Conservation (phyloP, 2,113 vertebrate species). For the Catharus bicknelli region DNA sequence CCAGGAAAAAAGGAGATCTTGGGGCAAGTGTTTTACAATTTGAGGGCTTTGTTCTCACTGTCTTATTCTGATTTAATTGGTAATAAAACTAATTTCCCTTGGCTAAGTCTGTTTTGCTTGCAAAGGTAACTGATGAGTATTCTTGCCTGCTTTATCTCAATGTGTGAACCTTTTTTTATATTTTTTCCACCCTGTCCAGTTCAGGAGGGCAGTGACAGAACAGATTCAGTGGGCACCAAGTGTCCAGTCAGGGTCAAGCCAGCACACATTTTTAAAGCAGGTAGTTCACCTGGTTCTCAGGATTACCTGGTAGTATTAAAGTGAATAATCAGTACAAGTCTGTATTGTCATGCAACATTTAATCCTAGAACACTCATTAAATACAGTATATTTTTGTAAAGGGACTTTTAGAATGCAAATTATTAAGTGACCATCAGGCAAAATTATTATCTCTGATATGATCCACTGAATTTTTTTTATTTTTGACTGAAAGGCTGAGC, state of each 20-base stretch:
- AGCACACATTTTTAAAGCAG: background rate
- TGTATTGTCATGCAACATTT: background rate
- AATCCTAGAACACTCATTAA: background rate
- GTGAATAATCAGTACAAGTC: background rate
- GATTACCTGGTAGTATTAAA: background rate
- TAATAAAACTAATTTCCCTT: background rate
- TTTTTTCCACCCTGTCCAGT: background rate
- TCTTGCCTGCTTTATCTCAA: accelerated
- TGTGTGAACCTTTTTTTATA: accelerated
- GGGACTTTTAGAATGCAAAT: background rate
- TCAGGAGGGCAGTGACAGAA: background rate
- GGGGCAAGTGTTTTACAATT: background rate
- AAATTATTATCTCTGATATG: background rate
- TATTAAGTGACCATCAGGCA: background rate
- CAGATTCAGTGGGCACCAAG: background rate
- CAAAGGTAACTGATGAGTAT: too few species aligned
- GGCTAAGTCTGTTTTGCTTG: background rate
- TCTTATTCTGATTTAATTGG: background rate
- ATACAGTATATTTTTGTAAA: background rate
- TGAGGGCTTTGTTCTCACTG: background rate
- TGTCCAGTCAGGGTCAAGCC: background rate
- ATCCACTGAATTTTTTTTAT: background rate
- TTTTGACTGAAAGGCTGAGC: background rate
- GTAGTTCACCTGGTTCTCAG: background rate
- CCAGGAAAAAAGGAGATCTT: background rate